Percentiles rank a stretch among this genome's conserved stretches.
Evolutionary conservation across 2,113 vertebrate species (phyloP).

Genomic region (Notiomystis cincta): DNA sequence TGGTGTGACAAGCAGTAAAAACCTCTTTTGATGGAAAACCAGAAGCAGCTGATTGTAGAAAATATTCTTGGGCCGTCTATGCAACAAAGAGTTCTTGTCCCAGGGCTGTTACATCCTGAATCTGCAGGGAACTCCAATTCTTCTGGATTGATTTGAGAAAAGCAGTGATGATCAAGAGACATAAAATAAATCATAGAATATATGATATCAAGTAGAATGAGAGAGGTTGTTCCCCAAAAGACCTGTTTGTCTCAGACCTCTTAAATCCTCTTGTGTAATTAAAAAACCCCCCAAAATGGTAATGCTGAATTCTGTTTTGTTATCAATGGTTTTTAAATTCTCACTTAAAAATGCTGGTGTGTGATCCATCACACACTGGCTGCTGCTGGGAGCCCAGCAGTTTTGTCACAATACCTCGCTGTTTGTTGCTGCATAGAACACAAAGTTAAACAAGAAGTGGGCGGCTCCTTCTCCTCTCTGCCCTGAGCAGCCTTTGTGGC

Average conservation of each 20-base stretch:
- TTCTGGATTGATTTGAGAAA: background rate
- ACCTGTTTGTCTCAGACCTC: background rate
- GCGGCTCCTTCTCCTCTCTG: background rate
- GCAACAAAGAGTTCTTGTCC: background rate
- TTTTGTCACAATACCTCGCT: background rate
- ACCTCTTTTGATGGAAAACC: background rate
- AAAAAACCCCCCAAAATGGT: accelerated
- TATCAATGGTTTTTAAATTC: background rate
- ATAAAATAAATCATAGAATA: background rate
- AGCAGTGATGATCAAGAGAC: background rate
- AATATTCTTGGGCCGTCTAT: background rate
- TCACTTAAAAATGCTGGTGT: accelerated
- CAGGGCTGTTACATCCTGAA: background rate
- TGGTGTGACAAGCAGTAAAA: background rate
- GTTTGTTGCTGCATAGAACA: background rate
- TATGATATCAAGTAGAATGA: background rate
- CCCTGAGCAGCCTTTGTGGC: background rate
- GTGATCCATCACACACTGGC: accelerated
- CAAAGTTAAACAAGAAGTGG: background rate
- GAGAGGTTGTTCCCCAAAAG: background rate
- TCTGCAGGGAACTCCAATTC: accelerated
- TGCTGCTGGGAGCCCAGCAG: background rate
- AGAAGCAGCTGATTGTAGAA: background rate
- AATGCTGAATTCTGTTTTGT: background rate
- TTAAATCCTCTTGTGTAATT: background rate